phyloP scores from a whole-genome alignment of 2,888 invertebrate genomes.

The Myopa testacea region DNA sequence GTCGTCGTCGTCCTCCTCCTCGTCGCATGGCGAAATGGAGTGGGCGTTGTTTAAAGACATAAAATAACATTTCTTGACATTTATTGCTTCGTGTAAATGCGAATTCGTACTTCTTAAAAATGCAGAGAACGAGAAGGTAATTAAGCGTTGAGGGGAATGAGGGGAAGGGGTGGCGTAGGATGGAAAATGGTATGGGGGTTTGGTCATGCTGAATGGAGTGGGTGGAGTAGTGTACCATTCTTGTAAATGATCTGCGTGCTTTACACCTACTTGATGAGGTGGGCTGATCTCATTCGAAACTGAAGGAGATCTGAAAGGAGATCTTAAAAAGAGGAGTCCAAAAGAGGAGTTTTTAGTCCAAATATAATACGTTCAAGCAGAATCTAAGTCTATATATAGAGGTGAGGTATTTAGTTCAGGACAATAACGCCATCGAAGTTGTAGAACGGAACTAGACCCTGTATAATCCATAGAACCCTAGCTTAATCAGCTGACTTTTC shows the following conservation, averaged over 20 bases:
- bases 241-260: too few species aligned
- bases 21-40: constrained; percentile 34
- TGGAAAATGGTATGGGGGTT: neutral
- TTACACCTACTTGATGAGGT: too few species aligned
- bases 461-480: too few species aligned
- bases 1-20: neutral
- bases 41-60: constrained; percentile 52
- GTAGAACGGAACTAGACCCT: too few species aligned
- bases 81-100: constrained; percentile 49
- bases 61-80: constrained; percentile 58
- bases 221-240: too few species aligned
- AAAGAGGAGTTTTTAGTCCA: too few species aligned
- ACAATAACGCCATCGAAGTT: too few species aligned
- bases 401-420: too few species aligned
- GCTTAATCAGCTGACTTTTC: too few species aligned
- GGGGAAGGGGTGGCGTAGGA: neutral
- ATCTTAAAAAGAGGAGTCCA: neutral
- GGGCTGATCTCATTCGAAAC: neutral
- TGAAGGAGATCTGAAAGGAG: neutral
- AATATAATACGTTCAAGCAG: too few species aligned
- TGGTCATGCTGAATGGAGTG: too few species aligned
- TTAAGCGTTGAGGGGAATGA: neutral
- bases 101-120: neutral
- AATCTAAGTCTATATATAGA: too few species aligned
- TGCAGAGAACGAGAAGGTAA: neutral